These are phyloP conservation scores for Pluvianellus socialis DNA, from an alignment of 2,113 vertebrate genomes.

Conservation along the genomic window DNA sequence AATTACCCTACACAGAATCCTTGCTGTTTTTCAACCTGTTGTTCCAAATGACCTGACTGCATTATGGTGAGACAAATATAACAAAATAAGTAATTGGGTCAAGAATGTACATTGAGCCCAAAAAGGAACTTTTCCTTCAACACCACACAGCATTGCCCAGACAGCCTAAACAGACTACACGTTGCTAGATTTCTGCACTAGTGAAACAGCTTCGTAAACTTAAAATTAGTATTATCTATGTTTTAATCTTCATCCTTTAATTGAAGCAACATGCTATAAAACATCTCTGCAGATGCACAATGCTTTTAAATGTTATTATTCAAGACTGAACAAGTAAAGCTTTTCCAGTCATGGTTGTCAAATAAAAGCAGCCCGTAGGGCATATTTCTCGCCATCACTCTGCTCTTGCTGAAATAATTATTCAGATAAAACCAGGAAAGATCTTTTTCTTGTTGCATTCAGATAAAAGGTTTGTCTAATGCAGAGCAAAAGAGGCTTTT, in stretches of 20 bases:
- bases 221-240: background rate
- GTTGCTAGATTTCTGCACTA: background rate
- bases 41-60: background rate
- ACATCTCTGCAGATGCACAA: background rate
- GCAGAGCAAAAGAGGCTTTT: background rate
- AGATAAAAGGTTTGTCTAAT: background rate
- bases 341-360: background rate
- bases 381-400: background rate
- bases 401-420: conserved; percentile 1
- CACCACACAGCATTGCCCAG: background rate
- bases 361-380: conserved; percentile 1
- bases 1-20: background rate
- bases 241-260: background rate
- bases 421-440: background rate
- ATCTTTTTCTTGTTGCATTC: background rate
- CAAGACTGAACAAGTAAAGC: conserved; percentile 1
- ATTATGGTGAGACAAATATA: background rate
- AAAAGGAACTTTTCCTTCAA: background rate
- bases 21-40: background rate
- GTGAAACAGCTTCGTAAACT: background rate
- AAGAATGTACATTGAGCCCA: background rate
- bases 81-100: background rate
- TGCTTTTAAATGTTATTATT: background rate
- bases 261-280: background rate
- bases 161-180: background rate